Conservation (phyloP, 2,113 vertebrate genomes). For the Tetrao urogallus region DNA sequence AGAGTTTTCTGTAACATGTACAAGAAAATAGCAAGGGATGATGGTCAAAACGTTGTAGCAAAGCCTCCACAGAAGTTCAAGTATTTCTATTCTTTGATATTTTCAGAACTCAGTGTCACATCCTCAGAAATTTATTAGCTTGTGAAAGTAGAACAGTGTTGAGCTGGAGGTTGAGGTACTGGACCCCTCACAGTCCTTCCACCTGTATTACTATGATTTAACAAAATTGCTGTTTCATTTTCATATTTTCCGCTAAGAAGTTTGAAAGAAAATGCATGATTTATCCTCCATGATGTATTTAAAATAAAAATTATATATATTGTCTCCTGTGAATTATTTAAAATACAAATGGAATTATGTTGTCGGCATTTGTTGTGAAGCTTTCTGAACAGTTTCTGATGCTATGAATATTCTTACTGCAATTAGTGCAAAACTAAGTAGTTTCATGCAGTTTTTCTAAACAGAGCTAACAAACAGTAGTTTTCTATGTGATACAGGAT, state of each 20-base stretch:
- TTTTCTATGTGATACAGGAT: not conserved
- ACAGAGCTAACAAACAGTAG: not conserved
- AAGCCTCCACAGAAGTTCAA: not conserved
- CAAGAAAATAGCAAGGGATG: not conserved
- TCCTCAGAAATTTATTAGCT: not conserved
- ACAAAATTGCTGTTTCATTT: not conserved
- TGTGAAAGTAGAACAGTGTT: not conserved
- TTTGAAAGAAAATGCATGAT: not conserved
- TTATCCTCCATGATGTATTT: not conserved
- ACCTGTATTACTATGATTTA: not conserved
- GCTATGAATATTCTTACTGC: not conserved
- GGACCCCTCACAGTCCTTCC: not conserved
- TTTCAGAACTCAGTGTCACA: not conserved
- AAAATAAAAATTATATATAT: not conserved
- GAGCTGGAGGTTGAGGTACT: not conserved
- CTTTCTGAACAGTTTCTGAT: not conserved
- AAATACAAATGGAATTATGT: not conserved
- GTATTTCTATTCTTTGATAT: not conserved
- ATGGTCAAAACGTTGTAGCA: not conserved
- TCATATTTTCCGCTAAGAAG: not conserved
- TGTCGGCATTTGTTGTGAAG: not conserved
- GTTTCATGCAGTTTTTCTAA: not conserved
- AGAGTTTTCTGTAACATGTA: not conserved
- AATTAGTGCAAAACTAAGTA: not conserved
- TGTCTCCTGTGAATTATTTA: not conserved